Evolutionary conservation across 2,113 vertebrate genomes (phyloP), one percentile per base, ranked within the genome.

Genomic region (Heterochromis multidens): DNA sequence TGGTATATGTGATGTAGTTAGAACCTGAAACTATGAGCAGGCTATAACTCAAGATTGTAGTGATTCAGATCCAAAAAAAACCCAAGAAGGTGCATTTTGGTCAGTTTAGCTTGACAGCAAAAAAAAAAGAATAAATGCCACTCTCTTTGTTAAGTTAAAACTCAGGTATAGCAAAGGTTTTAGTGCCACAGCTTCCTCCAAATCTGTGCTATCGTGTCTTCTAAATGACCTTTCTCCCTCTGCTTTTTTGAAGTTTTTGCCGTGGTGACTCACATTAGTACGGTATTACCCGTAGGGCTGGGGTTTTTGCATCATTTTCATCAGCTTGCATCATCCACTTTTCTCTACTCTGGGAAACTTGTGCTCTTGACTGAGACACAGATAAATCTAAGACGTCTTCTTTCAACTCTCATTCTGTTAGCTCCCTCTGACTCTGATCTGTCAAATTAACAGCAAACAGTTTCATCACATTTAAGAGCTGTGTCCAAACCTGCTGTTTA

Each of bases 241-340:
- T 43, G 79, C 85, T 65, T 89, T 89, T 88, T 89, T 91, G 72
- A 90, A 91, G 89, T 91, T 94, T 85, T 80, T 12, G 49, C 86
- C 81, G 77, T 70, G 82, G 87, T 91, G 93, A 92, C 91, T 95
- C 92, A 92, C 95, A 91, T 92, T 91, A 91, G 89, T 86, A 82
- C 1, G 76, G 85, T 94, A 84, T 96, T 95, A 87, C 95, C 89
- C 90, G 40, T 37, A 92, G 90, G 91, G 88, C 88, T 76, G 58
- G 43, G 67, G 89, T 74, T 88, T 94, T 96, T 96, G 94, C 95
- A 95, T 95, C 95, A 96, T 94, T 95, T 95, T 94, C 95, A 89
- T 93, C 90, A 85, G 88, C 91, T 96, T 96, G 93, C 96, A 94
- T 96, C 96, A 96, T 86, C 90, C 88, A 52, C 87, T 83, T 85